A percentile compares a stretch with the other conserved stretches of the same genome.
phyloP scores from a whole-genome alignment of 1,140 invertebrate genomes.

The Cydia fagiglandana region DNA sequence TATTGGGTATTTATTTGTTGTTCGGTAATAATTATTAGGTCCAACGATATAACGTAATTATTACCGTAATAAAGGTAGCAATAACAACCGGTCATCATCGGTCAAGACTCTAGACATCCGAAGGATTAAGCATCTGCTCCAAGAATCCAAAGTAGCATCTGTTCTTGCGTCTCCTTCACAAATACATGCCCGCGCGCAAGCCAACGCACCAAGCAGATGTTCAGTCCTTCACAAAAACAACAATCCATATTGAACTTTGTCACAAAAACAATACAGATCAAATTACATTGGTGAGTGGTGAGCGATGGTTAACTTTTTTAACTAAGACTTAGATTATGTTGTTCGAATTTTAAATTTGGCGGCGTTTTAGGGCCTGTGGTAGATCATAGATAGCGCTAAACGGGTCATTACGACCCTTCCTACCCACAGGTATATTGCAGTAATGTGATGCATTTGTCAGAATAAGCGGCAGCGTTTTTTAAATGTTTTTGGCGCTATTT shows the following conservation, averaged over 20 bases:
- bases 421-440: slow-evolving; percentile 61
- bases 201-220: slow-evolving; percentile 69
- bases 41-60: neutral
- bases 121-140: slow-evolving; percentile 70
- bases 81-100: neutral
- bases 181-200: slow-evolving; percentile 67
- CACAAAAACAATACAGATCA: slow-evolving; percentile 11
- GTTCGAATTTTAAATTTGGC: slow-evolving; percentile 71
- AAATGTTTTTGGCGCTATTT: slow-evolving; percentile 55
- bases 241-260: slow-evolving; percentile 11
- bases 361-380: slow-evolving; percentile 53
- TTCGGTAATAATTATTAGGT: too few relatives aligned
- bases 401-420: slow-evolving; percentile 70
- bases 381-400: slow-evolving; percentile 70
- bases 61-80: neutral
- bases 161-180: slow-evolving; percentile 66
- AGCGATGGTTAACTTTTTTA: slow-evolving; percentile 35
- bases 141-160: slow-evolving; percentile 76
- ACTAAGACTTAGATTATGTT: slow-evolving; percentile 64
- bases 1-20: too few relatives aligned
- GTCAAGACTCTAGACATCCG: neutral
- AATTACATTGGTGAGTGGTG: neutral
- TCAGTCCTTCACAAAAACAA: slow-evolving; percentile 32
- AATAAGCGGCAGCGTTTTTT: slow-evolving; percentile 48
- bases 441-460: slow-evolving; percentile 68